Evolutionary conservation across 1,140 invertebrate genomes (phyloP), one percentile per base, ranked within the genome.

Genomic region (Tetraneura akinire): DNA sequence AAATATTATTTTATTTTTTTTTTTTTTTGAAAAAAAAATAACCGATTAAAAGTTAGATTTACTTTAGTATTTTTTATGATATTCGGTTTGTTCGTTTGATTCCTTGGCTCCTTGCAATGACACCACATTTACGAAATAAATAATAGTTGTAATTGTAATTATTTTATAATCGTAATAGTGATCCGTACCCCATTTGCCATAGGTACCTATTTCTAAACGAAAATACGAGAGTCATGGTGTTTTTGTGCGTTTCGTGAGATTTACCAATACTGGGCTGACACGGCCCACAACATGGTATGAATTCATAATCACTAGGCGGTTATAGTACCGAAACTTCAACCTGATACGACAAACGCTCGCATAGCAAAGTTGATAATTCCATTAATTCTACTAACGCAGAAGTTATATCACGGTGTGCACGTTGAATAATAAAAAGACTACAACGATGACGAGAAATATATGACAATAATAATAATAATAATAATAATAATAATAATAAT

Each of bases 401-500:
- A 78, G 73, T 78, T 78, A 78, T 78, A 53, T 78, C 37, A 1
- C 21, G 2, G 53, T 11, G 37, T 45, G 73, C 47, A 42, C 55
- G 73, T 60, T 78, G 73, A 78, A 78, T 78, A 78, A 60, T 78
- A 78, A 78, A 78, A 57, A 78, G 42, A 47, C 29, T n/a, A 6
- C 26, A 3, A 13, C 26, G 14, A 26, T 8, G 32, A 8, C 8
- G 32, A 37, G 32, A 37, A 37, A 37, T 37, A 37, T 53, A 53
- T 8, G 18, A 53, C 8, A 2, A 53, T 53, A 53, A 53, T n/a
- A 53, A 53, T n/a, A n/a, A n/a, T n/a, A 53, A 53, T n/a, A 8
- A n/a, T 53, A 53, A n/a, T 53, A 53, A 53, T 53, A 4, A 37
- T 70, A 70, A 49, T 70, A n/a, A n/a, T n/a, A n/a, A n/a, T n/a